Evolutionary conservation across 2,888 invertebrate species (phyloP).

Genomic region (Globia sparganii): DNA sequence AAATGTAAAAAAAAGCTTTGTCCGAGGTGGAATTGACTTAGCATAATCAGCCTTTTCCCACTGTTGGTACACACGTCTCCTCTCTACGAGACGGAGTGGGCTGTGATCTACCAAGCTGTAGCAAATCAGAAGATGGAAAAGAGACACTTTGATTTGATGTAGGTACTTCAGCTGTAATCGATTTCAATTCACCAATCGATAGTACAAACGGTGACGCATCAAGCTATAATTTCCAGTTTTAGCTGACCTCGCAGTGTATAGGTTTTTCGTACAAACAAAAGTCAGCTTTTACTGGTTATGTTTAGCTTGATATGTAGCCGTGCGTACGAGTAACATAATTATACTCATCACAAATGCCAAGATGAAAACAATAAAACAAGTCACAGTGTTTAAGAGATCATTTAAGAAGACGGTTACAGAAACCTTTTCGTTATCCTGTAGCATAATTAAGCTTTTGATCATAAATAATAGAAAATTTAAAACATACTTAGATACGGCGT

Average conservation of each 20-base stretch:
- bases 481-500: constrained; percentile 63
- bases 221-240: not conserved
- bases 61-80: not conserved
- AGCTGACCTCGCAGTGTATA: not conserved
- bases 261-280: not conserved
- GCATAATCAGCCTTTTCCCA: not conserved
- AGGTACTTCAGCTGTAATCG: not conserved
- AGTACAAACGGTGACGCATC: not conserved
- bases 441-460: constrained; percentile 49
- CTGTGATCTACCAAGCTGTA: not conserved
- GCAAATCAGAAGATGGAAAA: constrained; percentile 1
- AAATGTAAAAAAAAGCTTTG: not conserved
- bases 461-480: constrained; percentile 51
- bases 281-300: not conserved
- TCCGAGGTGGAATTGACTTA: not conserved
- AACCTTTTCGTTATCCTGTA: constrained; percentile 72
- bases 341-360: not conserved
- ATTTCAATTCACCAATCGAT: not conserved
- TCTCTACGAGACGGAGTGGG: not conserved
- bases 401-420: constrained; percentile 48
- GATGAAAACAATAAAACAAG: constrained; percentile 9
- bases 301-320: not conserved
- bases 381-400: constrained; percentile 69
- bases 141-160: constrained; percentile 33
- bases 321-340: not conserved